These are phyloP conservation scores for Fragum fragum DNA, from an alignment of 2,888 invertebrate genomes.

Conservation along the genomic window DNA sequence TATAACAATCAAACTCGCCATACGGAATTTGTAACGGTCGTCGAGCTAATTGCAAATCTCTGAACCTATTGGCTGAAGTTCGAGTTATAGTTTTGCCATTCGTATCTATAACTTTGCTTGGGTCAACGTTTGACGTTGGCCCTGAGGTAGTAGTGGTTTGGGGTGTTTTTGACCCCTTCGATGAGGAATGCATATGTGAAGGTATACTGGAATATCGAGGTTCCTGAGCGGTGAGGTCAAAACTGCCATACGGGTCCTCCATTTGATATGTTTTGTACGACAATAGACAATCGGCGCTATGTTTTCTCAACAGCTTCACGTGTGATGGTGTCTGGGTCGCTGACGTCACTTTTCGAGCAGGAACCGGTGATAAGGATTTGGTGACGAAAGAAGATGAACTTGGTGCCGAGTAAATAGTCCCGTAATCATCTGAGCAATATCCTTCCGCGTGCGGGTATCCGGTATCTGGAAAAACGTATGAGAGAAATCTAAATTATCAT, in stretches of 20 bases:
- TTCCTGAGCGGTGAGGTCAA: constrained; percentile 62
- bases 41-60: constrained; percentile 83
- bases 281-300: constrained; percentile 80
- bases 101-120: constrained; percentile 72
- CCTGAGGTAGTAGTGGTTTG: constrained; percentile 76
- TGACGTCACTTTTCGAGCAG: constrained; percentile 74
- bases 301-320: constrained; percentile 73
- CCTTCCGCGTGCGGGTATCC: constrained; percentile 59
- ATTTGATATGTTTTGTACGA: constrained; percentile 82
- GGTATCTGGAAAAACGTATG: constrained; percentile 27
- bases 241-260: constrained; percentile 68
- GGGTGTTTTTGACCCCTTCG: constrained; percentile 68
- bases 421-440: constrained; percentile 70
- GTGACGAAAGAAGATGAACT: constrained; percentile 50
- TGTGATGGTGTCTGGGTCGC: constrained; percentile 77
- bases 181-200: constrained; percentile 72
- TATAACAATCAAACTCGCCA: constrained; percentile 85
- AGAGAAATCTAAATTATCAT: no score
- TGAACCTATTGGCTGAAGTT: constrained; percentile 73
- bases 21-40: constrained; percentile 85
- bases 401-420: constrained; percentile 58
- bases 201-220: constrained; percentile 53
- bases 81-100: constrained; percentile 75
- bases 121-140: constrained; percentile 61
- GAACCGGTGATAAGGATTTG: constrained; percentile 73